Evolutionary conservation across 2,888 invertebrate genomes (phyloP), one percentile per base, ranked within the genome.

Genomic region (Axea sp.): DNA sequence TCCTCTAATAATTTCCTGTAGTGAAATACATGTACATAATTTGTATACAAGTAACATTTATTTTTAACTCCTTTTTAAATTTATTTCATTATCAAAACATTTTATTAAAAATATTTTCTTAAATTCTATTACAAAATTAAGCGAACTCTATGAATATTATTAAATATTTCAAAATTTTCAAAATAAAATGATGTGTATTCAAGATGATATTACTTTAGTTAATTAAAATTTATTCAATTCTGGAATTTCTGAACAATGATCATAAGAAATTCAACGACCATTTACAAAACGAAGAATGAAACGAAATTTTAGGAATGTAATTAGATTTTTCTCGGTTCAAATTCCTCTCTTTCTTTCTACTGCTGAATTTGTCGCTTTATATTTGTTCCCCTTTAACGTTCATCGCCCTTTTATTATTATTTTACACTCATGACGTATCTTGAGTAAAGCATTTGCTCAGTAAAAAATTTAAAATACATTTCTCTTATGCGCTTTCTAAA

Each of bases 271-370:
- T 14, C 26, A 19, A 24, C 19, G 14, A 28, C 8, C 17, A 17
- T 41, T 64, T 51, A 33, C 19, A 59, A 51, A 51, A 51, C 7
- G 5, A 51, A 37, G 19, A 26, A 26, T n/a, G 7, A 24, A 24
- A 37, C 33, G 24, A 53, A 28, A 60, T 53, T 69, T 68, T 60
- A 11, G 69, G 51, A 69, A 69, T 62, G 53, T 35, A 69, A 69
- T 60, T 69, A 69, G 51, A 69, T 69, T 65, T 65, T 47, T 55
- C 45, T n/a, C n/a, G n/a, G 55, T 28, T 4, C 19, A 33, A 53
- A 26, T 59, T 68, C 37, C 37, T 37, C 45, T 19, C 4, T 12
- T 30, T 9, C n/a, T 1, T 6, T 24, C n/a, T 8, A 11, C 33
- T 7, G 8, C 39, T 55, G 35, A 55, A 45, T 45, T 47, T 35